Percentiles rank a stretch among this genome's conserved stretches.
These are phyloP conservation scores for Drosophila mulleri DNA, from an alignment of 2,888 invertebrate species.

Conservation along the genomic window DNA sequence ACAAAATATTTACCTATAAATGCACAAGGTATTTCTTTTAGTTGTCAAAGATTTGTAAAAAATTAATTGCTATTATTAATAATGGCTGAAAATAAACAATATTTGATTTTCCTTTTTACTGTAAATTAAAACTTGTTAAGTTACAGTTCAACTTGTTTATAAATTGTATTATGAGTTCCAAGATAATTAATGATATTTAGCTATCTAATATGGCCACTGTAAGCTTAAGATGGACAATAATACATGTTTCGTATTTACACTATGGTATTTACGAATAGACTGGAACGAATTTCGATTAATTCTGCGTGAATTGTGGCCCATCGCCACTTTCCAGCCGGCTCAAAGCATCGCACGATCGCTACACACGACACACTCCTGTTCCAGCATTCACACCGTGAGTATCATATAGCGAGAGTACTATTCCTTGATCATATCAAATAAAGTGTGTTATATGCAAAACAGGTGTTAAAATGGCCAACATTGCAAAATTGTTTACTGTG, in stretches of 20 bases:
- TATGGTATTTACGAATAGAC: background rate
- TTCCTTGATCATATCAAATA: slow-evolving; percentile 21
- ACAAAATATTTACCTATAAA: background rate
- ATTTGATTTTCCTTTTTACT: background rate
- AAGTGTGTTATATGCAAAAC: slow-evolving; percentile 23
- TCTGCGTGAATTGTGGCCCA: slow-evolving; percentile 8
- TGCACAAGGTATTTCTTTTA: background rate
- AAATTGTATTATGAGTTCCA: background rate
- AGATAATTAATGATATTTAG: background rate
- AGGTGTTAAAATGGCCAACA: slow-evolving; percentile 80
- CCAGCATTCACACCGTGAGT: slow-evolving; percentile 73
- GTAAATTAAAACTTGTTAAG: no score
- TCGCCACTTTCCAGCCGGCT: slow-evolving; percentile 47
- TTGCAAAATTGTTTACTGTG: slow-evolving; percentile 81
- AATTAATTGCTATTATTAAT: no score
- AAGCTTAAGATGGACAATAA: background rate
- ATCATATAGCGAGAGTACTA: background rate
- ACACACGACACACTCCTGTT: slow-evolving; percentile 57
- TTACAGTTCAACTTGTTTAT: background rate
- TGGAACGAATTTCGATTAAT: slow-evolving; percentile 27
- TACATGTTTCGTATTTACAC: background rate
- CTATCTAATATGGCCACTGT: background rate
- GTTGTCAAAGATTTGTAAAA: background rate
- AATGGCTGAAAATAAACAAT: background rate
- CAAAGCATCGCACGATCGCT: slow-evolving; percentile 39